Base-by-base conservation (phyloP, 2,888 invertebrate genomes). In the Eudemis profundana region DNA sequence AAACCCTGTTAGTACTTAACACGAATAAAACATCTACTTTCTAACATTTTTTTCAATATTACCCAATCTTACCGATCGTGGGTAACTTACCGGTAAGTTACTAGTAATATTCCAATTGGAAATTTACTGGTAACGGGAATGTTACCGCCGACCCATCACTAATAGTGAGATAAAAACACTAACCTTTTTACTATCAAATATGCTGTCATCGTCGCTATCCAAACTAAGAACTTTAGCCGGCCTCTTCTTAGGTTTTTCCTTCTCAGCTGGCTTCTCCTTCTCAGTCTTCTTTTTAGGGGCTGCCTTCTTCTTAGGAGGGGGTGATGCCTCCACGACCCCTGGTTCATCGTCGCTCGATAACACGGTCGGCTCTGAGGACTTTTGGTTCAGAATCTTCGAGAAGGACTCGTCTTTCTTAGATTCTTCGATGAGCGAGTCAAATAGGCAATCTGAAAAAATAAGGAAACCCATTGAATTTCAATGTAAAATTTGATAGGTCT, bases 151-250 rank as follows among this genome's bases (percentile, higher is more conserved):
- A n/a, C n/a, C n/a, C n/a, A n/a, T n/a, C n/a, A 40, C 29, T 14
- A 23, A 64, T 12, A 29, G 21, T 14, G 5, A n/a, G n/a, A 38
- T 19, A 51, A 27, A 21, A 19, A 19, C 1, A 69, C 70, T 40
- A 14, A 92, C 93, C 88, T 91, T 92, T 84, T 83, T 91, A 76
- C 79, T 89, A 67, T 90, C 87, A 83, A 92, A 93, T 85, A 90
- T 89, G 73, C 89, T 89, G 61, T 90, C 91, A 57, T 85, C 90
- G 54, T 92, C 92, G 10, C 85, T 85, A 23, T 88, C 88, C 2
- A 78, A 71, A 40, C 85, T 88, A 5, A 87, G 44, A 53, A 85
- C 81, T 66, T 87, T 90, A 0, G 83, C 82, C 0, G 89, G 86
- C 66, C 92, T 78, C 71, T 92, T 92, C 79, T 89, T 90, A 0